Evolutionary conservation across 2,797 vertebrate genomes (phyloP).

Genomic region (Sebastes taczanowskii): DNA sequence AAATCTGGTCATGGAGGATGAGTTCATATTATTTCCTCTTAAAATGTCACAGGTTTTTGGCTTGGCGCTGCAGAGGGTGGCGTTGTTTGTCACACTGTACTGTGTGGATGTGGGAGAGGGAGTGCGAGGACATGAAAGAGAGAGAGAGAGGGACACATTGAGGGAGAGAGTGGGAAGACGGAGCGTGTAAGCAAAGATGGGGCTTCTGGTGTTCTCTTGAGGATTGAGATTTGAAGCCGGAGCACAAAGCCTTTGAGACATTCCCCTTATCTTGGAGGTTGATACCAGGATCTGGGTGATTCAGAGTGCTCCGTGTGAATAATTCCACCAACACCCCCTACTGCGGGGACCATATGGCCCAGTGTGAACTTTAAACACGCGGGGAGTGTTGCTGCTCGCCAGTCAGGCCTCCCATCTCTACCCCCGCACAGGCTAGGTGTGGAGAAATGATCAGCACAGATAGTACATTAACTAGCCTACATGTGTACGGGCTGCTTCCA

Average conservation of each 20-base stretch:
- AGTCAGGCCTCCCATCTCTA: slow-evolving; percentile 61
- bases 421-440: slow-evolving; percentile 50
- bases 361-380: slow-evolving; percentile 81
- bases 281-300: slow-evolving; percentile 73
- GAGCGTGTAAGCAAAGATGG: slow-evolving; percentile 65
- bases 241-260: slow-evolving; percentile 78
- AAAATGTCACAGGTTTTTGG: slow-evolving; percentile 76
- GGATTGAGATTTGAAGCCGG: slow-evolving; percentile 73
- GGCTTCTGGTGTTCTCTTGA: slow-evolving; percentile 67
- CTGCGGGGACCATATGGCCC: slow-evolving; percentile 81
- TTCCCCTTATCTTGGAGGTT: slow-evolving; percentile 73
- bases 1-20: slow-evolving; percentile 72
- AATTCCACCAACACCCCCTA: slow-evolving; percentile 74
- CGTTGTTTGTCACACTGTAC: slow-evolving; percentile 74
- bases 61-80: slow-evolving; percentile 71
- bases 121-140: slow-evolving; percentile 57
- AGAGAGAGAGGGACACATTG: slow-evolving; percentile 44
- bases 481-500: slow-evolving; percentile 59
- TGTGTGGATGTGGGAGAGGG: slow-evolving; percentile 61
- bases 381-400: slow-evolving; percentile 64
- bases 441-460: slow-evolving; percentile 58
- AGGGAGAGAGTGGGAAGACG: slow-evolving; percentile 57
- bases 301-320: slow-evolving; percentile 74
- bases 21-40: slow-evolving; percentile 69
- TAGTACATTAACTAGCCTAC: slow-evolving; percentile 58